Evolutionary conservation across 1,140 invertebrate species (phyloP), one percentile per base, ranked within the genome.

Genomic region (Drosophila ficusphila): DNA sequence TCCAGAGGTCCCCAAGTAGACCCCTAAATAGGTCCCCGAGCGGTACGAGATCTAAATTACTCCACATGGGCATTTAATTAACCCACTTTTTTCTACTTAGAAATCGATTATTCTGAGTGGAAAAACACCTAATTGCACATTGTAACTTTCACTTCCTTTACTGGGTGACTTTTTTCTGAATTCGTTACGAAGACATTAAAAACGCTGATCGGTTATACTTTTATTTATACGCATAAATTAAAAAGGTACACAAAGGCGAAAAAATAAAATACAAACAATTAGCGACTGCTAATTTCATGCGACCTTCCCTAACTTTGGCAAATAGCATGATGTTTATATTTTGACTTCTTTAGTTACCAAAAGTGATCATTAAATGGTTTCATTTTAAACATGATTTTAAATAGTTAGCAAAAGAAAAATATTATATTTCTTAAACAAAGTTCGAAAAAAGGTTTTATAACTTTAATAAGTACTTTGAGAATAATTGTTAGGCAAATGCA

Each of bases 1-100:
- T 73, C 52, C 41, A 34, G 33, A 62, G 56, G 39, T 31, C 67
- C n/a, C n/a, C n/a, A n/a, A n/a, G n/a, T n/a, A 25, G 38, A 60
- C 54, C 67, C 38, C 46, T 49, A 36, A 52, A 72, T 52, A 25
- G 38, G 53, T 23, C 34, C 19, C 31, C 44, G 38, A 36, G 14
- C 33, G 12, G 34, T 61, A 47, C 18, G 25, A 71, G 38, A 58
- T 60, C 33, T 57, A 60, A 71, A 60, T 60, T 29, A 36, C 31
- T 34, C 25, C 34, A 14, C 18, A 38, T 27, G 6, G 14, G 54
- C 54, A 25, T 21, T 58, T 58, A 52, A 8, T 19, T 16, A 31
- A 23, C 21, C 12, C 7, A 23, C 6, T 58, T 57, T 18, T 49
- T 33, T 25, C 21, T 46, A 27, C 12, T 19, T 19, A n/a, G 54